These are phyloP conservation scores for Nudaria mundana DNA, from an alignment of 2,888 invertebrate species.

Conservation along the genomic window DNA sequence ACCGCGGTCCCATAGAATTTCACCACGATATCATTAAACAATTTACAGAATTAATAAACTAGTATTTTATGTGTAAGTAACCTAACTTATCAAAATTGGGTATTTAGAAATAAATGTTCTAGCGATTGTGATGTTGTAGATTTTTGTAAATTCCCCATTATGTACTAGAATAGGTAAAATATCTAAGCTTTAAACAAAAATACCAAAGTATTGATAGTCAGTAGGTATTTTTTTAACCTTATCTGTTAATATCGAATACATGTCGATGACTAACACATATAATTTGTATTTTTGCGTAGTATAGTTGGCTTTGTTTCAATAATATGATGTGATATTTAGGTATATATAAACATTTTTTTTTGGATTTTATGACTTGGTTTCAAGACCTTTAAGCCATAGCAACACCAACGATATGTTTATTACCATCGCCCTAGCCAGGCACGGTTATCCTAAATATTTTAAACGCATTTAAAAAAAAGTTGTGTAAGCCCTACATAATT, in stretches of 20 bases:
- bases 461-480: no score
- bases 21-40: slow-evolving; percentile 5
- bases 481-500: no score
- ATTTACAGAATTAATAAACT: no score
- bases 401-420: no score
- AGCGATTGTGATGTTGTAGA: slow-evolving; percentile 59
- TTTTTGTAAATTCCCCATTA: slow-evolving; percentile 55
- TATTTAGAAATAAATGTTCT: slow-evolving; percentile 47
- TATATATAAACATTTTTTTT: background rate
- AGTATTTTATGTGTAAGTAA: no score
- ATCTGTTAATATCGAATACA: slow-evolving; percentile 9
- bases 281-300: no score
- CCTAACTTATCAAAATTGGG: no score
- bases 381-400: background rate
- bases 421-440: no score
- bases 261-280: slow-evolving; percentile 11
- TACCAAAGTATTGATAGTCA: slow-evolving; percentile 28
- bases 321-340: slow-evolving; percentile 7
- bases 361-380: no score
- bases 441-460: no score
- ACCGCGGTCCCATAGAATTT: no score
- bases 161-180: slow-evolving; percentile 33
- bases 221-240: slow-evolving; percentile 15
- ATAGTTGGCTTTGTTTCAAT: no score
- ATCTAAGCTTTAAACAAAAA: slow-evolving; percentile 42